Evolutionary conservation across 2,888 invertebrate genomes (phyloP), one percentile per base, ranked within the genome.

Genomic region (Melinaea menophilus): DNA sequence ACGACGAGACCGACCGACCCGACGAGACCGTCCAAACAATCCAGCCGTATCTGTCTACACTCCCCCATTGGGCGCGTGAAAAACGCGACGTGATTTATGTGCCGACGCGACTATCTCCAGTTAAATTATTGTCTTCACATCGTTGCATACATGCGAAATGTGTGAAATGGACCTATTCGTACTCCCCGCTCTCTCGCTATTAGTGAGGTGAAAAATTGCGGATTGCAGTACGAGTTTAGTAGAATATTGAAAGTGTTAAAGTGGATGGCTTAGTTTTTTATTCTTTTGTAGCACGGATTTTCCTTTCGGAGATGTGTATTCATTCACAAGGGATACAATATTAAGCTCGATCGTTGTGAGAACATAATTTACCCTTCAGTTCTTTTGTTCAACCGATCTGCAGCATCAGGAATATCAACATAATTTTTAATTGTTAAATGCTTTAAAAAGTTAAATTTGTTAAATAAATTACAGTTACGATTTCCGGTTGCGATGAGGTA

Each of bases 1-100:
- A n/a, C n/a, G n/a, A n/a, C n/a, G n/a, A n/a, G n/a, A n/a, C n/a
- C n/a, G n/a, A n/a, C n/a, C n/a, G n/a, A n/a, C 12, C 7, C 2
- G 12, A 13, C 61, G 33, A 46, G 34, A n/a, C 60, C 59, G 62
- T 55, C 31, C 56, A 22, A 60, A 65, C 56, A 69, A 58, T 13
- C 7, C 12, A 4, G 35, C 69, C 73, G 72, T 80, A 64, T 74
- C 69, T 72, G 58, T 63, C 54, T 72, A 55, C 34, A 56, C 71
- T 73, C 72, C 73, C 75, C 76, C 75, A 74, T 73, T 70, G 62
- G 67, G 73, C 73, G 76, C 76, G 80, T 81, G 81, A 84, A 83
- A 85, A 85, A 84, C 81, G 71, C 76, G 62, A 59, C 74, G 79
- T 86, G 88, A 88, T 87, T 87, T 87, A 87, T 86, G 81, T 75